A percentile compares a stretch with the other conserved stretches of the same genome.
These are phyloP conservation scores for Noctua comes DNA, from an alignment of 2,888 invertebrate species.

Conservation along the genomic window DNA sequence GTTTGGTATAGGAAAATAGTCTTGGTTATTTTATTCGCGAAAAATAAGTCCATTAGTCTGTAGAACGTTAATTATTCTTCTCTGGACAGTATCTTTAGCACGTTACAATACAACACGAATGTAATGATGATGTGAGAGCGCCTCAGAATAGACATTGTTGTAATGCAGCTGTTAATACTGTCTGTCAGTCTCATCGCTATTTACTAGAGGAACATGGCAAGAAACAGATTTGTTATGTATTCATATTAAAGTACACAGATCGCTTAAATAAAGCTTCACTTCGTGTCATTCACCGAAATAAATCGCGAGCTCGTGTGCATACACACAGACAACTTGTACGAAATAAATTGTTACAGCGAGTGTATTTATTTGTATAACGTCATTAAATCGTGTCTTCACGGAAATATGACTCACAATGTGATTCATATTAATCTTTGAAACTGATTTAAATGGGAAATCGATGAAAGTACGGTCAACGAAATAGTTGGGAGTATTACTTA, in stretches of 20 bases:
- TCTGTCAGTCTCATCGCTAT: constrained; percentile 13
- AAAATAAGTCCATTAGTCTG: constrained; percentile 6
- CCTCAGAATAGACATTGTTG: constrained; percentile 11
- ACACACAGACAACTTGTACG: constrained; percentile 1
- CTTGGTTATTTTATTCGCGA: background rate
- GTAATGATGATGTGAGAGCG: constrained; percentile 4
- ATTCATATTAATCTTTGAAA: constrained; percentile 7
- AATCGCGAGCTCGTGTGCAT: constrained; percentile 18
- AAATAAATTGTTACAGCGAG: constrained; percentile 30
- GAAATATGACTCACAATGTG: constrained; percentile 17
- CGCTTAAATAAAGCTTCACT: constrained; percentile 22
- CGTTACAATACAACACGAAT: background rate
- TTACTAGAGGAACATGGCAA: constrained; percentile 4
- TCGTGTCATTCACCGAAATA: constrained; percentile 43
- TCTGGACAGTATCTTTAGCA: background rate
- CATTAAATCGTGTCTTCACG: constrained; percentile 19
- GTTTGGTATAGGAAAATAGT: background rate
- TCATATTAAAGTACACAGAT: constrained; percentile 23
- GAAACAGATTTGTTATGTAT: constrained; percentile 23
- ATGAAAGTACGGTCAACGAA: background rate
- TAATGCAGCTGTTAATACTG: constrained; percentile 2
- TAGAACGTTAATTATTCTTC: background rate
- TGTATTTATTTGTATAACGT: constrained; percentile 36
- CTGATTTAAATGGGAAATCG: background rate
- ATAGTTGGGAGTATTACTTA: background rate